Evolutionary conservation across 2,888 invertebrate genomes (phyloP).

Genomic region (Neoitamus cyanurus): DNA sequence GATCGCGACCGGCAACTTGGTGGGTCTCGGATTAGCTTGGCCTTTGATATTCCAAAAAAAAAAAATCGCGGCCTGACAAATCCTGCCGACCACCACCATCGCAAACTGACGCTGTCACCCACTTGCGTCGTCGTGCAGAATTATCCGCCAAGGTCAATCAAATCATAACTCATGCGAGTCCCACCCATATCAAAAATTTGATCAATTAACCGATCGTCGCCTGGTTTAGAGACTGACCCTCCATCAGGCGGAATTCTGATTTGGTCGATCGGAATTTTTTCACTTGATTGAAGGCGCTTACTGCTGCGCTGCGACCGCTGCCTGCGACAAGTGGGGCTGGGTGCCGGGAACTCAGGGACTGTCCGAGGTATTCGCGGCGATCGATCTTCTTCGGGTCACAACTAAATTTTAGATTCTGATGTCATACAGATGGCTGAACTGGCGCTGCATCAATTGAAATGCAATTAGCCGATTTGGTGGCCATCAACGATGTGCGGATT

Average conservation of each 20-base stretch:
- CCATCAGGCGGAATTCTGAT: constrained; percentile 11
- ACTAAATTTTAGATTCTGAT: constrained; percentile 32
- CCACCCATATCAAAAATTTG: constrained; percentile 13
- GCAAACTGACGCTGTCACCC: not conserved
- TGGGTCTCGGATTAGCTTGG: not conserved
- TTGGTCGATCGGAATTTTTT: constrained; percentile 41
- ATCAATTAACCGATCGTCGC: constrained; percentile 27
- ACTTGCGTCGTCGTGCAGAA: constrained; percentile 5
- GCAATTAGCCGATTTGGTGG: constrained; percentile 9
- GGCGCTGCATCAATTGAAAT: constrained; percentile 38
- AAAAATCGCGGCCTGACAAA: not conserved
- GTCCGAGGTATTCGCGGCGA: not conserved
- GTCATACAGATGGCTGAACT: constrained; percentile 25
- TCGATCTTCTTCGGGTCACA: not conserved
- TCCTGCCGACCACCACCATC: not conserved
- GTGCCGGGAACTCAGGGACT: not conserved
- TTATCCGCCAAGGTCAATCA: constrained; percentile 17
- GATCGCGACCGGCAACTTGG: not conserved
- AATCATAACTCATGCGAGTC: not conserved
- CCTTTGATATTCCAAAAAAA: not conserved
- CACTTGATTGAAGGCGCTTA: constrained; percentile 39
- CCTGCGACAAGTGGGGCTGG: not conserved
- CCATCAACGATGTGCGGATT: not conserved
- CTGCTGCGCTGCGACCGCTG: not conserved
- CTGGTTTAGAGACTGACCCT: constrained; percentile 23